Evolutionary conservation across 1,140 invertebrate genomes (phyloP).

Genomic region (Meteorus sp.): DNA sequence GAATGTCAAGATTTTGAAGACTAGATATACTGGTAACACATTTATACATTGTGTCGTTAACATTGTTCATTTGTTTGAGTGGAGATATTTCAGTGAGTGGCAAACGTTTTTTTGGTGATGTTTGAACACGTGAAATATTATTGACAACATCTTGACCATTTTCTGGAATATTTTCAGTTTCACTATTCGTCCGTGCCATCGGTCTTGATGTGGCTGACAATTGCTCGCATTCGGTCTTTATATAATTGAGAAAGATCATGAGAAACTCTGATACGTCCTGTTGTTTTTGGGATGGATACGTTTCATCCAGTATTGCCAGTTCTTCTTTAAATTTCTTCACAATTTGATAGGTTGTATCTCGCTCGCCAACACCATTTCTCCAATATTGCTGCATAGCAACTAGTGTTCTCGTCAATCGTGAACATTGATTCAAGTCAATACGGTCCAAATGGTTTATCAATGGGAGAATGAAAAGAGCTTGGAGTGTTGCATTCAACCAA

Average conservation of each 20-base stretch:
- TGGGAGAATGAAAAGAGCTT: slow-evolving; percentile 45
- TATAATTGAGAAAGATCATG: slow-evolving; percentile 48
- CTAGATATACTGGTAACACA: slow-evolving; percentile 1
- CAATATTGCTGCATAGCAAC: slow-evolving; percentile 37
- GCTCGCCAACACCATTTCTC: slow-evolving; percentile 36
- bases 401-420: slow-evolving; percentile 38
- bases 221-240: slow-evolving; percentile 43
- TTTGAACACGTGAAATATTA: not conserved
- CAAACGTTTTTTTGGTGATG: slow-evolving; percentile 32
- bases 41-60: not conserved
- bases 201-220: slow-evolving; percentile 11
- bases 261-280: slow-evolving; percentile 52
- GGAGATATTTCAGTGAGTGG: slow-evolving; percentile 35
- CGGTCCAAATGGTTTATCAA: slow-evolving; percentile 37
- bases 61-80: slow-evolving; percentile 9
- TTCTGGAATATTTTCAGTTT: slow-evolving; percentile 40
- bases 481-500: slow-evolving; percentile 48
- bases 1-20: slow-evolving; percentile 16
- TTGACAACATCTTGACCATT: slow-evolving; percentile 30
- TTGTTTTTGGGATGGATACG: slow-evolving; percentile 45
- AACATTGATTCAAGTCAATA: slow-evolving; percentile 29
- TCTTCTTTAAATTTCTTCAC: slow-evolving; percentile 46
- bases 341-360: slow-evolving; percentile 34
- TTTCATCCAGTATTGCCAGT: slow-evolving; percentile 37
- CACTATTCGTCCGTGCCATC: slow-evolving; percentile 21